A percentile compares a stretch with the other conserved stretches of the same genome.
Evolutionary conservation across 2,797 vertebrate genomes (phyloP).

Genomic region (Sternarchorhynchus goeldii): DNA sequence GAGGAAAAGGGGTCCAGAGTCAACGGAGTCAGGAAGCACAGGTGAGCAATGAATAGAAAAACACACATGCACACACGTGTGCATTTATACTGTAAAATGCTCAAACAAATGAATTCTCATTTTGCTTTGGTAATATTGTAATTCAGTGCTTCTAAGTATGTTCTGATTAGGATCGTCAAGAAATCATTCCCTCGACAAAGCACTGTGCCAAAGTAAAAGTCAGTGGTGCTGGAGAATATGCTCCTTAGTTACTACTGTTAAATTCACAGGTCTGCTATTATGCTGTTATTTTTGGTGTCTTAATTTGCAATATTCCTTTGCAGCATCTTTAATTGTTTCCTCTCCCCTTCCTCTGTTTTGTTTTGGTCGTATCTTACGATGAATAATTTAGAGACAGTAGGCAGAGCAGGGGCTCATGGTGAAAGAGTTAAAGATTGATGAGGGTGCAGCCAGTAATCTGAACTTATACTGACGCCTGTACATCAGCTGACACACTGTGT

Average conservation of each 20-base stretch:
- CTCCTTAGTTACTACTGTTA: not conserved
- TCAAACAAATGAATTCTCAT: too few species aligned
- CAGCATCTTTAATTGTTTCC: not conserved
- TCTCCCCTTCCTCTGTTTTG: constrained; percentile 28
- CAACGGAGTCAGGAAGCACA: constrained; percentile 88
- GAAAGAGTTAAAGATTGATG: constrained; percentile 75
- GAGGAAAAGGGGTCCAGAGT: constrained; percentile 76
- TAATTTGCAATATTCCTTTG: constrained; percentile 6
- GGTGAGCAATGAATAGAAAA: constrained; percentile 75
- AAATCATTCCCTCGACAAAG: not conserved
- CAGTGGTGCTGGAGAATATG: too few species aligned
- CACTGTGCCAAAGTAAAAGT: not conserved
- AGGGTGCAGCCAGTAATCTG: constrained; percentile 66
- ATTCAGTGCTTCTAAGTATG: not conserved
- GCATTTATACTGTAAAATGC: too few species aligned
- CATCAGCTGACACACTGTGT: constrained; percentile 44
- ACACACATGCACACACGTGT: too few species aligned
- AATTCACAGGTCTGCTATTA: too few species aligned
- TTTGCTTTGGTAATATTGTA: too few species aligned
- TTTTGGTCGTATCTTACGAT: constrained; percentile 62
- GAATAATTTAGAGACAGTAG: constrained; percentile 75
- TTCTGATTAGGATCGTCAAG: not conserved
- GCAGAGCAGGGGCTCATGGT: constrained; percentile 62
- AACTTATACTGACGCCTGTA: constrained; percentile 59
- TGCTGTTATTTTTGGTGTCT: not conserved